These are phyloP conservation scores for Melopsittacus undulatus DNA, from an alignment of 2,797 vertebrate genomes.

Conservation along the genomic window DNA sequence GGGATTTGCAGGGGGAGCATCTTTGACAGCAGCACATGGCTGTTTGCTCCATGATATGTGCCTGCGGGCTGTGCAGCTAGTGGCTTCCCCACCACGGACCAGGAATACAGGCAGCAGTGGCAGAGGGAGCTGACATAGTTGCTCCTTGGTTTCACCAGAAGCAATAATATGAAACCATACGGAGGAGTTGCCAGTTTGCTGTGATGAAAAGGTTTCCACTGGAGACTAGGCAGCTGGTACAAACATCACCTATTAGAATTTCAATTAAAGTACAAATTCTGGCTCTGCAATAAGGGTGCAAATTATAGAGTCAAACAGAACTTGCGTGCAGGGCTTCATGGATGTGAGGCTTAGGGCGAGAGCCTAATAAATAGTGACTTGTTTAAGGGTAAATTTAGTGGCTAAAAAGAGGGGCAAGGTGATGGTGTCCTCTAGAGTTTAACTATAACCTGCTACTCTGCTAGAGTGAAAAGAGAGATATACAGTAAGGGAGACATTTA, in stretches of 20 bases:
- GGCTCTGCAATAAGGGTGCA: neutral
- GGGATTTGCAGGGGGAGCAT: neutral
- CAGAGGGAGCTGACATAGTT: neutral
- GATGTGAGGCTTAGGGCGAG: neutral
- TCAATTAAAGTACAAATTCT: neutral
- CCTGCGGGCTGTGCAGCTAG: neutral
- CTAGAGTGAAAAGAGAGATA: neutral
- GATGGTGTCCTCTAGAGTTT: neutral
- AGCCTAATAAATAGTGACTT: neutral
- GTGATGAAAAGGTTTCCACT: neutral
- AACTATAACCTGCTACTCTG: neutral
- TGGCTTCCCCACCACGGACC: fast-evolving
- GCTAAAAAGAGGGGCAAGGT: neutral
- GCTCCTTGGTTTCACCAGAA: neutral
- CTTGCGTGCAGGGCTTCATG: neutral
- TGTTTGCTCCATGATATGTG: neutral
- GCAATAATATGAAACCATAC: neutral
- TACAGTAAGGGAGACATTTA: neutral
- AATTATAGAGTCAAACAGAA: neutral
- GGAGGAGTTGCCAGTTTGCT: neutral
- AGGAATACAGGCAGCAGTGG: neutral
- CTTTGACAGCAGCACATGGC: fast-evolving
- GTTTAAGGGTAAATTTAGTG: neutral
- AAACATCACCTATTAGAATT: neutral
- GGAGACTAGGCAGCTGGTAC: neutral